phyloP scores from a whole-genome alignment of 2,113 vertebrate species.

The Protomyctophum bolini region DNA sequence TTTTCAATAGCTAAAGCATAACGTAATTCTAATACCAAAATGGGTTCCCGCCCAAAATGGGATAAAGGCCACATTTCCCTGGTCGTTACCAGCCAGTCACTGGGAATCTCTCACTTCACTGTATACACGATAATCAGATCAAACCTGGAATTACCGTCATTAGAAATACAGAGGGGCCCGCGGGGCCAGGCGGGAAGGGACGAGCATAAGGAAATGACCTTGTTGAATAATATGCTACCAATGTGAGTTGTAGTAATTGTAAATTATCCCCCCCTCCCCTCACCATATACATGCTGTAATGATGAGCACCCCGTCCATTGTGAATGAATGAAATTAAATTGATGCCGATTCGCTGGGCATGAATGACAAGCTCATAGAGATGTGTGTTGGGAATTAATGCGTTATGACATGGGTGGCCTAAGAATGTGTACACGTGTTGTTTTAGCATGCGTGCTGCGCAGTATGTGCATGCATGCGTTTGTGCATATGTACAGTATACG shows the following conservation, averaged over 20 bases:
- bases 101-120: slow-evolving; percentile 64
- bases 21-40: too few relatives aligned
- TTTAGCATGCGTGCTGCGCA: not conserved
- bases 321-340: slow-evolving; percentile 75
- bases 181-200: slow-evolving; percentile 13
- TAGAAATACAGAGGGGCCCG: slow-evolving; percentile 40
- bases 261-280: slow-evolving; percentile 50
- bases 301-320: slow-evolving; percentile 70
- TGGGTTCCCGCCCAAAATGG: too few relatives aligned
- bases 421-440: not conserved
- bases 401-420: slow-evolving; percentile 42
- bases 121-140: slow-evolving; percentile 61
- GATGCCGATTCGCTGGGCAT: slow-evolving; percentile 72
- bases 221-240: slow-evolving; percentile 58
- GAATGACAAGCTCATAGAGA: slow-evolving; percentile 72
- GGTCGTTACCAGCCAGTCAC: slow-evolving; percentile 70
- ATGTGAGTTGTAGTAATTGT: slow-evolving; percentile 70
- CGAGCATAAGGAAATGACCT: slow-evolving; percentile 63
- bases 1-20: too few relatives aligned
- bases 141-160: slow-evolving; percentile 68
- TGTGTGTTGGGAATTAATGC: slow-evolving; percentile 56
- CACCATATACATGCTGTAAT: slow-evolving; percentile 65
- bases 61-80: slow-evolving; percentile 75
- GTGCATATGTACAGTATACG: not conserved
- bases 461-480: not conserved